These are phyloP conservation scores for Drosophila persimilis DNA, from an alignment of 1,140 invertebrate species.

Conservation along the genomic window DNA sequence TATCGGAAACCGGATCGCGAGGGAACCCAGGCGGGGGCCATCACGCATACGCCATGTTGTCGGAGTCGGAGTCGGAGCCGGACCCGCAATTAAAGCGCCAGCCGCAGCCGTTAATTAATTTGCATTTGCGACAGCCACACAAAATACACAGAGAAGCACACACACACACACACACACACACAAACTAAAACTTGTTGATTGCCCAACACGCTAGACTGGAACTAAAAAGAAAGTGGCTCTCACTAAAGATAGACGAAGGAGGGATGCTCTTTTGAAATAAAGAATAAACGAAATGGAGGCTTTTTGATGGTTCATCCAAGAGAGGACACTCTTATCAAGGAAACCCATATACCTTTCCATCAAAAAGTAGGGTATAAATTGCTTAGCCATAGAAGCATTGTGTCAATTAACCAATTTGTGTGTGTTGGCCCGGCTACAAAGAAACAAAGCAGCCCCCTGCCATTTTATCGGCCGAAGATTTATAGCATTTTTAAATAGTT, in stretches of 20 bases:
- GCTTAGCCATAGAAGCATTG: constrained; percentile 1
- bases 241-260: neutral
- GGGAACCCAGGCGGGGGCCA: constrained; percentile 35
- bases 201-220: constrained; percentile 12
- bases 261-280: neutral
- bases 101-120: constrained; percentile 71
- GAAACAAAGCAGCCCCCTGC: constrained; percentile 13
- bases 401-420: constrained; percentile 65
- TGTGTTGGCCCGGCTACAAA: constrained; percentile 29
- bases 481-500: constrained; percentile 70
- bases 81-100: constrained; percentile 70
- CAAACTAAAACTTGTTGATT: constrained; percentile 70
- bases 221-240: constrained; percentile 8
- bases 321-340: neutral
- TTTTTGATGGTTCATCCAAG: too few relatives aligned
- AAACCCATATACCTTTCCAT: neutral
- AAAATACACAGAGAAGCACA: constrained; percentile 7
- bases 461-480: constrained; percentile 68
- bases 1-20: constrained; percentile 35
- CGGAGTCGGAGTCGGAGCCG: constrained; percentile 25
- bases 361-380: constrained; percentile 17
- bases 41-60: constrained; percentile 76
- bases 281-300: too few relatives aligned
- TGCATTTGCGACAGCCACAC: constrained; percentile 62
- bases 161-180: constrained; percentile 13